phyloP scores from a whole-genome alignment of 1,140 invertebrate species.

The Dendrolimus punctatus region DNA sequence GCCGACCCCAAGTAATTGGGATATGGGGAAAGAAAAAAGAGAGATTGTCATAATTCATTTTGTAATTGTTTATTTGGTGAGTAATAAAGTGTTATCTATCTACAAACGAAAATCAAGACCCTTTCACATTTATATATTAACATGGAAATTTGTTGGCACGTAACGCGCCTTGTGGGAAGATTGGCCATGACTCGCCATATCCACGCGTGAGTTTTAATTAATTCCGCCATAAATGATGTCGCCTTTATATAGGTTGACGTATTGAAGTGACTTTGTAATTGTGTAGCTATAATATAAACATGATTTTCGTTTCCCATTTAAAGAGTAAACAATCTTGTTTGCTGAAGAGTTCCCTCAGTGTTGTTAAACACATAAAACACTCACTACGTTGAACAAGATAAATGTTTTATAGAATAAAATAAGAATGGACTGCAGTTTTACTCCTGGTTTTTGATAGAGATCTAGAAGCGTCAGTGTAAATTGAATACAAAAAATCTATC shows the following conservation, averaged over 20 bases:
- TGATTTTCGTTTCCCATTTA: slow-evolving; percentile 31
- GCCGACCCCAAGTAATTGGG: too few relatives aligned
- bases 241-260: slow-evolving; percentile 10
- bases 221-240: slow-evolving; percentile 10
- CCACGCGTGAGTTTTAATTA: slow-evolving; percentile 8
- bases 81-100: too few relatives aligned
- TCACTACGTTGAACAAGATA: too few relatives aligned
- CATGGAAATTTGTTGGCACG: slow-evolving; percentile 3
- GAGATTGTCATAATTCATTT: too few relatives aligned
- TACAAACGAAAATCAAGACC: too few relatives aligned
- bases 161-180: slow-evolving; percentile 4
- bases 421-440: too few relatives aligned
- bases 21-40: too few relatives aligned
- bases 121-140: background rate
- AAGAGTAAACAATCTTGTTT: slow-evolving; percentile 26
- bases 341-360: slow-evolving; percentile 19
- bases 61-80: too few relatives aligned
- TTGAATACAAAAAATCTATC: too few relatives aligned
- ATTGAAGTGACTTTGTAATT: slow-evolving; percentile 22
- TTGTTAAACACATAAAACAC: slow-evolving; percentile 7
- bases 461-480: too few relatives aligned
- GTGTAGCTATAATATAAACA: slow-evolving; percentile 29
- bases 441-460: too few relatives aligned
- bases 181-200: slow-evolving; percentile 2
- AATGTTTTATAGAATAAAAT: too few relatives aligned